A percentile compares a stretch with the other conserved stretches of the same genome.
Conservation (phyloP, 1,140 invertebrate genomes). For the Hyles euphorbiae region DNA sequence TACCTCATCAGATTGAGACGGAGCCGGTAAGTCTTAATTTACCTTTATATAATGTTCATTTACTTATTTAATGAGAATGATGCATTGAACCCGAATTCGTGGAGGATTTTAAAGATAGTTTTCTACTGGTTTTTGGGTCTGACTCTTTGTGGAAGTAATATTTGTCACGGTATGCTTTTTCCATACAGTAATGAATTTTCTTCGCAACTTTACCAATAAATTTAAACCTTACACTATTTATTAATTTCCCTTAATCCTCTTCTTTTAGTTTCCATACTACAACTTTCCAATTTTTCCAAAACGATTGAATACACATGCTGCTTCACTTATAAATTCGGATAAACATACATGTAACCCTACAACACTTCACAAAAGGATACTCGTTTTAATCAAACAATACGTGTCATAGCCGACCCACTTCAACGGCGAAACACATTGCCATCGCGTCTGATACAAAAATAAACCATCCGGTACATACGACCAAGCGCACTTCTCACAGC, state of each 20-base stretch:
- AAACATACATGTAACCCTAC: not conserved
- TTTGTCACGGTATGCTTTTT: not conserved
- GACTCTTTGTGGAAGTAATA: not conserved
- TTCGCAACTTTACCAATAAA: not conserved
- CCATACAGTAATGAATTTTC: not conserved
- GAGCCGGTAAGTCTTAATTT: conserved; percentile 14
- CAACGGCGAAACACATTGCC: conserved; percentile 34
- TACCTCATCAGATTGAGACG: conserved; percentile 30
- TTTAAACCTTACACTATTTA: not conserved
- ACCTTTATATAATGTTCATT: not conserved
- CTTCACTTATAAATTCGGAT: too few species aligned
- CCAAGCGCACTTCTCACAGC: conserved; percentile 50
- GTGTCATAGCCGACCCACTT: conserved; percentile 32
- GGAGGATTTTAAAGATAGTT: too few species aligned
- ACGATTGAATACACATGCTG: too few species aligned
- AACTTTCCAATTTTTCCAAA: too few species aligned
- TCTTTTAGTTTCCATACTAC: too few species aligned
- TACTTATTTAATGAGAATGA: too few species aligned
- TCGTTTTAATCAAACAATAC: conserved; percentile 13
- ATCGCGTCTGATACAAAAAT: conserved; percentile 48
- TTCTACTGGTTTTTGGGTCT: too few species aligned
- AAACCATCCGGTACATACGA: conserved; percentile 35
- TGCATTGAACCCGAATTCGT: too few species aligned
- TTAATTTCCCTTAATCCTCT: too few species aligned
- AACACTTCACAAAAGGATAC: not conserved